A percentile compares a stretch with the other conserved stretches of the same genome.
phyloP scores from a whole-genome alignment of 2,113 vertebrate genomes.

The Myodes glareolus region DNA sequence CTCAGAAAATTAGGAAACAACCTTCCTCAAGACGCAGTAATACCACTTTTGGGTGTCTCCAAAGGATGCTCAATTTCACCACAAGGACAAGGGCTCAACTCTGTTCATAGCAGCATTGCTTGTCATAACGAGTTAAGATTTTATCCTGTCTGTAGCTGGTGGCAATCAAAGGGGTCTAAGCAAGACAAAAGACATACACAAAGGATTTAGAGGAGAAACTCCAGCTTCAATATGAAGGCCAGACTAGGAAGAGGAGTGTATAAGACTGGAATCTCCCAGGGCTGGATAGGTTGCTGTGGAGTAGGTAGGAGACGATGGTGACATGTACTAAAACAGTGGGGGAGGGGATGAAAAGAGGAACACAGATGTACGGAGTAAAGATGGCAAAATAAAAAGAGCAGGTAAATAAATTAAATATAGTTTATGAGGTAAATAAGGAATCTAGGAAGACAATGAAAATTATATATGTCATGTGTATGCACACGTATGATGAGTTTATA shows the following conservation, averaged over 20 bases:
- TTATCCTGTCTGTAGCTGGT: neutral
- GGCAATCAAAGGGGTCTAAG: neutral
- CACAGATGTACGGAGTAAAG: neutral
- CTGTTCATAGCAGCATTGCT: too few relatives aligned
- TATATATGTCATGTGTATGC: neutral
- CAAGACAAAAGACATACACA: neutral
- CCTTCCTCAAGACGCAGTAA: too few relatives aligned
- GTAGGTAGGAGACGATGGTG: neutral
- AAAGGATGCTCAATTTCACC: too few relatives aligned
- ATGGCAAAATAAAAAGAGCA: neutral
- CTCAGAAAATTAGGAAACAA: too few relatives aligned
- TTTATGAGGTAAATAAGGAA: neutral
- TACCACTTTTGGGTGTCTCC: too few relatives aligned
- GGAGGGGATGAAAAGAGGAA: neutral
- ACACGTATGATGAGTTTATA: neutral
- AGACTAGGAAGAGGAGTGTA: neutral
- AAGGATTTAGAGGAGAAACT: neutral
- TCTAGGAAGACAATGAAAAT: neutral
- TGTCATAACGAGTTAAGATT: neutral
- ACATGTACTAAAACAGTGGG: neutral
- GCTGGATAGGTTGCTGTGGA: neutral
- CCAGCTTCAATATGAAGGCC: neutral
- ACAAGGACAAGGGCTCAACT: too few relatives aligned
- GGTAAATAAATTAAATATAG: neutral
- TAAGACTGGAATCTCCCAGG: neutral